phyloP scores from a whole-genome alignment of 1,140 invertebrate genomes.

The Neodiprion fabricii region DNA sequence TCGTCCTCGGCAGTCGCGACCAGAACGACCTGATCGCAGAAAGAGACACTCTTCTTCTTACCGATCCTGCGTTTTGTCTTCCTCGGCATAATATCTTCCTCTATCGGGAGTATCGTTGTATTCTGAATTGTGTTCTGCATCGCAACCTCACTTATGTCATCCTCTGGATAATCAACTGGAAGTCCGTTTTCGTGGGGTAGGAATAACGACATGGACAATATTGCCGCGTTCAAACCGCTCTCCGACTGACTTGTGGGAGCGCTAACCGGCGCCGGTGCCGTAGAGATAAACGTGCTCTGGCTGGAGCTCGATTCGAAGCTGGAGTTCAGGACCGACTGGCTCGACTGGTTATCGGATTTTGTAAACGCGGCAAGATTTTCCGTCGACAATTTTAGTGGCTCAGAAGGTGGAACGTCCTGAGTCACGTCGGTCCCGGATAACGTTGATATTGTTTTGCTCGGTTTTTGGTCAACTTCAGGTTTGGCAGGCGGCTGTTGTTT shows the following conservation, averaged over 20 bases:
- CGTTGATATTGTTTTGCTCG: constrained; percentile 26
- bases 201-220: constrained; percentile 56
- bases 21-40: constrained; percentile 91
- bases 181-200: constrained; percentile 57
- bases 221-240: constrained; percentile 51
- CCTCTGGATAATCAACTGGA: constrained; percentile 56
- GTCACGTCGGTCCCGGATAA: constrained; percentile 25
- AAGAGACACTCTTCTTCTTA: constrained; percentile 93
- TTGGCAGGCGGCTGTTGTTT: constrained; percentile 43
- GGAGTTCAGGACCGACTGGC: constrained; percentile 35
- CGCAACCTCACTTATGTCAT: constrained; percentile 59
- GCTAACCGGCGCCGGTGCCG: constrained; percentile 19
- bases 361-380: constrained; percentile 33
- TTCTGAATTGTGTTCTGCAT: constrained; percentile 61
- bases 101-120: constrained; percentile 53
- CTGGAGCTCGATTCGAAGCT: constrained; percentile 46
- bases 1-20: constrained; percentile 91
- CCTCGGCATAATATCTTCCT: constrained; percentile 52
- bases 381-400: constrained; percentile 28
- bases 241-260: constrained; percentile 30
- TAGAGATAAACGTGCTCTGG: constrained; percentile 41
- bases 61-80: constrained; percentile 63
- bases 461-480: constrained; percentile 13
- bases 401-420: constrained; percentile 28
- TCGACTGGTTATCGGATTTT: constrained; percentile 36